These are phyloP conservation scores for Tipula unca DNA, from an alignment of 2,888 invertebrate species.

Conservation along the genomic window DNA sequence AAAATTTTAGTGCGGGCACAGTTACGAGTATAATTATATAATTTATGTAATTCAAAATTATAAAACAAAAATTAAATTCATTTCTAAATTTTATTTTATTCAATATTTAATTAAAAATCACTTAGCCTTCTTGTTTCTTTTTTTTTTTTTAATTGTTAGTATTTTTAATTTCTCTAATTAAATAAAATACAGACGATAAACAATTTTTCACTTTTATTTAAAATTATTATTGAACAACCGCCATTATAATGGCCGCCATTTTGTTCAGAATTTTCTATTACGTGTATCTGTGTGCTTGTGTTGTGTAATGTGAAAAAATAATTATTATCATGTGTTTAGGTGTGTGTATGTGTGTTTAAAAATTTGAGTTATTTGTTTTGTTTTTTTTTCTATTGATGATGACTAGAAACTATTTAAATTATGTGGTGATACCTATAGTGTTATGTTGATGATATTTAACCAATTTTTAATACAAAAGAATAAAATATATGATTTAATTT, in stretches of 20 bases:
- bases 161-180: not conserved
- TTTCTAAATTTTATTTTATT: not conserved
- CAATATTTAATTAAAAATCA: not conserved
- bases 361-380: not conserved
- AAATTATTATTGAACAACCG: not conserved
- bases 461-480: not conserved
- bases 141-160: not conserved
- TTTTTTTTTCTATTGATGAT: not conserved
- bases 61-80: not conserved
- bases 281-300: not conserved
- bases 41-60: not conserved
- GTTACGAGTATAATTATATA: too few species aligned
- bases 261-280: not conserved
- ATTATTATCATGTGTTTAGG: not conserved
- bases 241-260: not conserved
- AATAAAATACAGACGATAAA: not conserved
- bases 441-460: not conserved
- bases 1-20: not conserved
- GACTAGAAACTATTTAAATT: not conserved
- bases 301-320: not conserved
- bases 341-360: not conserved
- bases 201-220: not conserved
- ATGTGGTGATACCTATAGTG: not conserved
- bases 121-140: not conserved
- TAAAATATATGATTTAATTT: not conserved